These are phyloP conservation scores for Drosophila serrata DNA, from an alignment of 1,140 invertebrate genomes.

Conservation along the genomic window DNA sequence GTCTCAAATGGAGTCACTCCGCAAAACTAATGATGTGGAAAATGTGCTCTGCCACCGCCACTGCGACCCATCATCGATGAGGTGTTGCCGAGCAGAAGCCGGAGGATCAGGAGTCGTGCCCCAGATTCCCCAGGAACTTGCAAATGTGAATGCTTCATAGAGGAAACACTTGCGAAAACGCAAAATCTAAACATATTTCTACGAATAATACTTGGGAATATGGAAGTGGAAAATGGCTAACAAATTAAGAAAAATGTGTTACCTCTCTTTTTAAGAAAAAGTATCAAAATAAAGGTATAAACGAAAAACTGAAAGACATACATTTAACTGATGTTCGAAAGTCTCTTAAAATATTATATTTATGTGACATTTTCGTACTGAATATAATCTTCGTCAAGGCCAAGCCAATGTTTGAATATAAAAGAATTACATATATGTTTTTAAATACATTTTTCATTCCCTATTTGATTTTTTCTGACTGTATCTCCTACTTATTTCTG, in stretches of 20 bases:
- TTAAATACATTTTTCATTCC: not conserved
- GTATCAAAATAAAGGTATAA: no score
- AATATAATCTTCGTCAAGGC: no score
- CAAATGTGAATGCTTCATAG: constrained; percentile 19
- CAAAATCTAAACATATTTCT: not conserved
- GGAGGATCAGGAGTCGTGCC: constrained; percentile 52
- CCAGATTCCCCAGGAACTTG: constrained; percentile 31
- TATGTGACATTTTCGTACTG: no score
- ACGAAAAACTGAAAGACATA: no score
- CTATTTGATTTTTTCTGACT: not conserved
- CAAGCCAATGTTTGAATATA: not conserved
- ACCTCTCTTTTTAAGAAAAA: no score
- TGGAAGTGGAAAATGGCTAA: not conserved
- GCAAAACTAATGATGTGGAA: constrained; percentile 84
- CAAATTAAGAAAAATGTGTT: no score
- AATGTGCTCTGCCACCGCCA: constrained; percentile 63
- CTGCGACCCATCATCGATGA: constrained; percentile 49
- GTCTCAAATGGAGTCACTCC: constrained; percentile 78
- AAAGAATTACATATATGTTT: not conserved
- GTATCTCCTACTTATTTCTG: not conserved
- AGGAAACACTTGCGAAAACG: constrained; percentile 4
- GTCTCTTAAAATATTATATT: no score
- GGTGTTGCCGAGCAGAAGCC: constrained; percentile 60
- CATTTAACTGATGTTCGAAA: no score
- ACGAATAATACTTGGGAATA: not conserved